Base-by-base conservation (phyloP, 2,113 vertebrate genomes). In the Sula dactylatra region DNA sequence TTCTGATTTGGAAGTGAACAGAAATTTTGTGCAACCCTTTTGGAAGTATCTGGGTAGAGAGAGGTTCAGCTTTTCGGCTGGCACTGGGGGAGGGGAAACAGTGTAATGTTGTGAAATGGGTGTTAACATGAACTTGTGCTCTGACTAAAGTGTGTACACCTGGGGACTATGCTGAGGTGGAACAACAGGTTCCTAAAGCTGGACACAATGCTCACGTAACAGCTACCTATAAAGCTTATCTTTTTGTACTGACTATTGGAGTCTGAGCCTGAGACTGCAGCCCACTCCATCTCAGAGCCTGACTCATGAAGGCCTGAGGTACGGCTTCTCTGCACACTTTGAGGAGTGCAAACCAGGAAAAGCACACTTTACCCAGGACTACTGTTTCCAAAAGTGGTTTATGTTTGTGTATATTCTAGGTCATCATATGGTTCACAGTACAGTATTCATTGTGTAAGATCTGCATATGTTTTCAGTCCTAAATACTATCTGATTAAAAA, bases 141-240 rank as follows among this genome's bases (percentile, higher is more conserved):
- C 55, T 52, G 13, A 55, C 59, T 59, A 12, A 70, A 50, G 27
- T 13, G 13, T 13, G n/a, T 66, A 26, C 4, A 25, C 5, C 8
- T 0, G 1, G 21, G 9, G 11, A 21, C 32, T 86, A 7, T 11
- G 21, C 5, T 21, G 26, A 50, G 44, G 19, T 42, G 26, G 40
- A 79, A 72, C 4, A 85, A 5, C 15, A 40, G 27, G 31, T 72
- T 85, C 13, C 21, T 56, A 76, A 55, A 61, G 49, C 26, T 1
- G 1, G 54, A 34, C 25, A 52, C 1, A 11, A 13, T 42, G 22
- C 5, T 64, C 19, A 29, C 2, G 0, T 54, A 76, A 82, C 8
- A 69, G 54, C 10, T 67, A 44, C 15, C 8, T 40, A 62, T 40
- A 73, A 56, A 80, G 13, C 9, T 58, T 16, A 27, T 47, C 1